These are phyloP conservation scores for Muscicapa comitata DNA, from an alignment of 2,797 vertebrate species.

Conservation along the genomic window DNA sequence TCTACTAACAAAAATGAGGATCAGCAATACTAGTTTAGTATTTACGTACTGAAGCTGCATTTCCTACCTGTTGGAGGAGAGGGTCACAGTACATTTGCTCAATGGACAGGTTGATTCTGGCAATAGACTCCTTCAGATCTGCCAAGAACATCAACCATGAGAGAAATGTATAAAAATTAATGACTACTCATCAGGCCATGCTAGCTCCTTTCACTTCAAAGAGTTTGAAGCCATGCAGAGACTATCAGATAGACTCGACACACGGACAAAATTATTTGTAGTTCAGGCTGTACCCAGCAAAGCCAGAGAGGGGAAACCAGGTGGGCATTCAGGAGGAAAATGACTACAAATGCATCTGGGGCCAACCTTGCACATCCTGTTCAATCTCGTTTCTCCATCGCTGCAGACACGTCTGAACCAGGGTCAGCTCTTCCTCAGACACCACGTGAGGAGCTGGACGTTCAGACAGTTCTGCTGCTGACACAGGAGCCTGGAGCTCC, in stretches of 20 bases:
- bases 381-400: conserved; percentile 91
- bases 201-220: neutral
- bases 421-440: conserved; percentile 84
- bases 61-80: conserved; percentile 86
- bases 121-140: conserved; percentile 90
- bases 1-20: neutral
- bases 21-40: neutral
- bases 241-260: neutral
- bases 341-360: neutral
- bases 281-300: neutral
- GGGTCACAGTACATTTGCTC: conserved; percentile 90
- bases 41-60: rapidly evolving
- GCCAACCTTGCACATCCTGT: conserved; percentile 87
- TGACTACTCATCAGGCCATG: neutral
- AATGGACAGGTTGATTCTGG: conserved; percentile 77
- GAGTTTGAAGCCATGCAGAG: neutral
- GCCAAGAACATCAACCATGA: neutral
- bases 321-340: neutral
- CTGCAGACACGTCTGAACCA: conserved; percentile 86
- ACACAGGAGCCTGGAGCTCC: conserved; percentile 72
- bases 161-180: neutral
- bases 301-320: neutral
- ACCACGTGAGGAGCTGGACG: conserved; percentile 80
- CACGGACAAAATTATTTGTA: too few species aligned
- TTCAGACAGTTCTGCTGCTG: conserved; percentile 60